These are phyloP conservation scores for Megaceryle torquata DNA, from an alignment of 2,113 vertebrate genomes.

Conservation along the genomic window DNA sequence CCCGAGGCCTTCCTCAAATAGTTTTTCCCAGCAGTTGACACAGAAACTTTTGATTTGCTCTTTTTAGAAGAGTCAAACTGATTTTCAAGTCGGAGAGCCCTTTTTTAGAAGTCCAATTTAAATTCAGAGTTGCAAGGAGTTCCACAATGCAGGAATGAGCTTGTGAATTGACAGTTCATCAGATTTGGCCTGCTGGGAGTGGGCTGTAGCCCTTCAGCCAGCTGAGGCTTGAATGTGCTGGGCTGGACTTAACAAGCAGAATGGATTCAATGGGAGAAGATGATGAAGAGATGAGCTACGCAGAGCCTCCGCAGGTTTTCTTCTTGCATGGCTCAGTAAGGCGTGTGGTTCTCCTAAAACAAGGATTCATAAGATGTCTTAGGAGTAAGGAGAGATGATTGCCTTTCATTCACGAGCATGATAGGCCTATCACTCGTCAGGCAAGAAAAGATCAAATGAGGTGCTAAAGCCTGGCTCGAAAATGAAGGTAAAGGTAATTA, in stretches of 20 bases:
- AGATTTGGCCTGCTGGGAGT: neutral
- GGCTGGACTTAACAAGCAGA: neutral
- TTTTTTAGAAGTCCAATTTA: neutral
- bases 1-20: neutral
- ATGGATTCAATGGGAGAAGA: neutral
- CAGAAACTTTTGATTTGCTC: neutral
- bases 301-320: neutral
- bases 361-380: neutral
- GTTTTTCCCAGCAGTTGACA: neutral
- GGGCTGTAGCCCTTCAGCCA: neutral
- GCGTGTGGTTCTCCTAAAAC: neutral
- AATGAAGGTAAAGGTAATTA: constrained; percentile 31
- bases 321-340: neutral
- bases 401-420: constrained; percentile 3
- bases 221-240: neutral
- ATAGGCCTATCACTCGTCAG: constrained; percentile 32
- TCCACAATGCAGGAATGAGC: neutral
- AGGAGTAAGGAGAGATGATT: neutral
- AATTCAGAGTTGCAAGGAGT: neutral
- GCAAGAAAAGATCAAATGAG: neutral
- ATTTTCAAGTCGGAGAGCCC: neutral
- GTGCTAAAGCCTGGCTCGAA: constrained; percentile 5
- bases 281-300: neutral
- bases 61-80: neutral
- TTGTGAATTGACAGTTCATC: neutral